Conservation (phyloP, 2,797 vertebrate genomes). For the Periparus ater region DNA sequence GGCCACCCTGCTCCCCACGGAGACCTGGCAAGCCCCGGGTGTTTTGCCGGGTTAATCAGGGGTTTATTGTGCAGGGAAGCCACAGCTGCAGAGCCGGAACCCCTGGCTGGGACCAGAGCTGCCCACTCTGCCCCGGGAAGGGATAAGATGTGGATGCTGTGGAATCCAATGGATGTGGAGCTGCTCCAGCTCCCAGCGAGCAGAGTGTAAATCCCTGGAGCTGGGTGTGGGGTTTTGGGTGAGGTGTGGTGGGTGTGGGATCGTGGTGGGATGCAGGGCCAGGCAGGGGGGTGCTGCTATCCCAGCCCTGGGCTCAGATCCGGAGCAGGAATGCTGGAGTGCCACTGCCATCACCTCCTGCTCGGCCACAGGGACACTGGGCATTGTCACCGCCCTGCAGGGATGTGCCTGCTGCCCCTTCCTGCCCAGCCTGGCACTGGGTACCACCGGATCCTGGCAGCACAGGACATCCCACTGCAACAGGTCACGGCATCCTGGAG, state of each 20-base stretch:
- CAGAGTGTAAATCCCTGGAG: background rate
- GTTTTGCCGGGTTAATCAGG: background rate
- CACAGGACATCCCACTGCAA: background rate
- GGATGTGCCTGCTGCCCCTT: background rate
- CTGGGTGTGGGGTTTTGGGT: fast-evolving
- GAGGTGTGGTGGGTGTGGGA: background rate
- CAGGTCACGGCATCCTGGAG: background rate
- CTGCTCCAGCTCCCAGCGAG: background rate
- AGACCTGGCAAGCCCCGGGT: background rate
- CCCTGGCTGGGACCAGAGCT: background rate
- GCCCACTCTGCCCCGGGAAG: background rate
- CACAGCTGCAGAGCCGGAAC: background rate
- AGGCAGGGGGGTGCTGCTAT: background rate
- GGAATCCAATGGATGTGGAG: background rate
- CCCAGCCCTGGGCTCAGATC: background rate
- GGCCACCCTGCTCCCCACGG: fast-evolving
- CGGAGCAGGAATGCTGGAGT: fast-evolving
- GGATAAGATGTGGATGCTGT: background rate
- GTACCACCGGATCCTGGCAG: background rate
- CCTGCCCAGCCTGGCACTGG: background rate
- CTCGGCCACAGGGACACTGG: fast-evolving
- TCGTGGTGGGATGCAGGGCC: background rate
- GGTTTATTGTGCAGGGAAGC: background rate
- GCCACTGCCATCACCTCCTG: background rate
- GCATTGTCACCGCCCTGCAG: background rate